phyloP scores from a whole-genome alignment of 2,113 vertebrate genomes.

The Sapajus apella region DNA sequence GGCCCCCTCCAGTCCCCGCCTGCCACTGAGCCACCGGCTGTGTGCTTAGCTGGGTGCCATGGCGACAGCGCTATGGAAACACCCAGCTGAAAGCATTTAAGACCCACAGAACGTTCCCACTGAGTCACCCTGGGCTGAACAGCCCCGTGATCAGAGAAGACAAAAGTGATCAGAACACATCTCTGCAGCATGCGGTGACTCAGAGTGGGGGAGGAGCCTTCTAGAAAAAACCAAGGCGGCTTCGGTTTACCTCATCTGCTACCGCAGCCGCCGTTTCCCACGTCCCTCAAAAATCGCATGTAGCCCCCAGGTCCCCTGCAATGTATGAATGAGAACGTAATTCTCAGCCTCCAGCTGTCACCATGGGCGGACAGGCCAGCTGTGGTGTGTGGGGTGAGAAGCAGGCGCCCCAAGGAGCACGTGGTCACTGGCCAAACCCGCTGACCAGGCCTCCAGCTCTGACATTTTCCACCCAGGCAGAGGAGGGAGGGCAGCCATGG shows the following conservation, averaged over 20 bases:
- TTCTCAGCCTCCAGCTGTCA: neutral
- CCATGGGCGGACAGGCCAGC: neutral
- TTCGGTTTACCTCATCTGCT: neutral
- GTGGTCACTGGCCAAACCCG: neutral
- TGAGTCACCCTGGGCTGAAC: conserved; percentile 67
- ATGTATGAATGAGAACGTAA: neutral
- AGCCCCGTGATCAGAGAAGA: conserved; percentile 67
- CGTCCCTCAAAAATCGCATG: neutral
- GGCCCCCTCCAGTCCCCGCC: neutral
- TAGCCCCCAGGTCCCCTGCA: neutral
- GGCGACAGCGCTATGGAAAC: conserved; percentile 56
- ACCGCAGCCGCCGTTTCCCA: neutral
- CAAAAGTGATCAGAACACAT: conserved; percentile 39
- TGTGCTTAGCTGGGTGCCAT: conserved; percentile 57
- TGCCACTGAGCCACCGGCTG: neutral
- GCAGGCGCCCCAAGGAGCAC: fast-evolving
- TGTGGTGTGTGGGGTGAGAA: too few species aligned
- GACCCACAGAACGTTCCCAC: conserved; percentile 48
- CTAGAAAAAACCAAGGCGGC: neutral
- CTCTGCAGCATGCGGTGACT: conserved; percentile 30
- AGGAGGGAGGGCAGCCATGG: fast-evolving
- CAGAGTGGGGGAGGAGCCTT: neutral
- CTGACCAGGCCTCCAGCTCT: neutral
- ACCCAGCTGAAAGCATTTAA: conserved; percentile 40
- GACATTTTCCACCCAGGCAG: neutral